phyloP scores from a whole-genome alignment of 1,140 invertebrate genomes.

The Scaptomyza graminum region DNA sequence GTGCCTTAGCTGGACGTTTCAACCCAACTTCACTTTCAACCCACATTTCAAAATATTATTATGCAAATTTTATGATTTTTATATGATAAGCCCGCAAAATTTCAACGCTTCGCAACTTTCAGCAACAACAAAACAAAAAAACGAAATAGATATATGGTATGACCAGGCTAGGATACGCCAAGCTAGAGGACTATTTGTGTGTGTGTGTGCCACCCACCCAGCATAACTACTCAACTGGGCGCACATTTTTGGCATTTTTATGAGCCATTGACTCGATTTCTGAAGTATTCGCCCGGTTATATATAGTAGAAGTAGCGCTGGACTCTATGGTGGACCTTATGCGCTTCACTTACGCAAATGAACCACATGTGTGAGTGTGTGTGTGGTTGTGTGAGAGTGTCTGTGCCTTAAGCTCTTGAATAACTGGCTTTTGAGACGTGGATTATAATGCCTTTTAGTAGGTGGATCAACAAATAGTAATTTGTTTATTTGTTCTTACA shows the following conservation, averaged over 20 bases:
- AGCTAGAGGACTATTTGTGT: slow-evolving; percentile 15
- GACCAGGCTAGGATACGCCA: slow-evolving; percentile 45
- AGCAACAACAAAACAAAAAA: slow-evolving; percentile 3
- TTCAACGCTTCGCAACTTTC: slow-evolving; percentile 48
- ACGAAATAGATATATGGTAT: slow-evolving; percentile 48
- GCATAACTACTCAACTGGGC: slow-evolving; percentile 49
- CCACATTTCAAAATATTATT: slow-evolving; percentile 76
- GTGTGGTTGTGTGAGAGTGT: slow-evolving; percentile 6
- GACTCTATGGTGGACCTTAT: slow-evolving; percentile 29
- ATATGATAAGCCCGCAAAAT: slow-evolving; percentile 79
- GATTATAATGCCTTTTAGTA: slow-evolving; percentile 40
- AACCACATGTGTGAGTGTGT: slow-evolving; percentile 29
- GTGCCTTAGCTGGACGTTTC: slow-evolving; percentile 57
- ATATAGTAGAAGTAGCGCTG: slow-evolving; percentile 30
- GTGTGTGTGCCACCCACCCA: slow-evolving; percentile 11
- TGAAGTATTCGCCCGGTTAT: slow-evolving; percentile 55
- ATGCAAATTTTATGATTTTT: slow-evolving; percentile 82
- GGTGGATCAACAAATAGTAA: slow-evolving; percentile 60
- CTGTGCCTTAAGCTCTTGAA: slow-evolving; percentile 32
- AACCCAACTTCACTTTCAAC: neutral
- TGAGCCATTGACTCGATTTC: slow-evolving; percentile 79
- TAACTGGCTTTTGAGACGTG: slow-evolving; percentile 38
- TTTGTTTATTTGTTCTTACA: too few relatives aligned
- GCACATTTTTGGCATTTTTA: slow-evolving; percentile 82
- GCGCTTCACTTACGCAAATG: slow-evolving; percentile 62